Percentiles rank a stretch among this genome's conserved stretches.
These are phyloP conservation scores for Periphyllus acericola DNA, from an alignment of 2,888 invertebrate species.

Conservation along the genomic window DNA sequence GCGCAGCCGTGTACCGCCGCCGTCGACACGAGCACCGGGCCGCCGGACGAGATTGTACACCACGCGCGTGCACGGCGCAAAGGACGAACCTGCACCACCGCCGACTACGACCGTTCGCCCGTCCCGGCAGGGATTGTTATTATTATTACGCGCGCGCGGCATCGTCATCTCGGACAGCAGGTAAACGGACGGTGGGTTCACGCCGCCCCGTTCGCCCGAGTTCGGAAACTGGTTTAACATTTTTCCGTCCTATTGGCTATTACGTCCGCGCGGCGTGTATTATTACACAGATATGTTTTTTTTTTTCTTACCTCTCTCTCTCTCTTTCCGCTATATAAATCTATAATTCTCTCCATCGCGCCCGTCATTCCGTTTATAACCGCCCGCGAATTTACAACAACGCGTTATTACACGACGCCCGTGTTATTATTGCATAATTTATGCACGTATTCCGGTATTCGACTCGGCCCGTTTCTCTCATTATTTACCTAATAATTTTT, in stretches of 20 bases:
- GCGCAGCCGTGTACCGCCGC: neutral
- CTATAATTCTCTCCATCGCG: neutral
- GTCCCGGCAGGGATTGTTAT: neutral
- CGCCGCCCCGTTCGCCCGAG: neutral
- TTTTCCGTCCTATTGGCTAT: neutral
- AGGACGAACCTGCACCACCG: too few relatives aligned
- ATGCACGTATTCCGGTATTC: neutral
- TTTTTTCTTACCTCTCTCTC: neutral
- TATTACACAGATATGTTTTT: neutral
- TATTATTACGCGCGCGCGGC: neutral
- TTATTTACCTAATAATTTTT: slow-evolving; percentile 2
- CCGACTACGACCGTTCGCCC: too few relatives aligned
- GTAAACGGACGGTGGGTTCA: neutral
- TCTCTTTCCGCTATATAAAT: neutral
- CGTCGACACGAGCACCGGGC: neutral
- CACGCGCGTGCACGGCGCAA: too few relatives aligned
- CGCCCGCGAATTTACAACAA: neutral
- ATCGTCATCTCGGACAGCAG: neutral
- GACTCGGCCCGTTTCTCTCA: neutral
- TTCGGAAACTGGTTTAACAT: slow-evolving; percentile 4
- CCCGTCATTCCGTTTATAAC: neutral
- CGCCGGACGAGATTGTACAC: too few relatives aligned
- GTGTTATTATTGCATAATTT: neutral
- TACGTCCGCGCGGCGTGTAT: neutral
- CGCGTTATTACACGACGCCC: too few relatives aligned